phyloP scores from a whole-genome alignment of 2,888 invertebrate species.

The Sturmia bella region DNA sequence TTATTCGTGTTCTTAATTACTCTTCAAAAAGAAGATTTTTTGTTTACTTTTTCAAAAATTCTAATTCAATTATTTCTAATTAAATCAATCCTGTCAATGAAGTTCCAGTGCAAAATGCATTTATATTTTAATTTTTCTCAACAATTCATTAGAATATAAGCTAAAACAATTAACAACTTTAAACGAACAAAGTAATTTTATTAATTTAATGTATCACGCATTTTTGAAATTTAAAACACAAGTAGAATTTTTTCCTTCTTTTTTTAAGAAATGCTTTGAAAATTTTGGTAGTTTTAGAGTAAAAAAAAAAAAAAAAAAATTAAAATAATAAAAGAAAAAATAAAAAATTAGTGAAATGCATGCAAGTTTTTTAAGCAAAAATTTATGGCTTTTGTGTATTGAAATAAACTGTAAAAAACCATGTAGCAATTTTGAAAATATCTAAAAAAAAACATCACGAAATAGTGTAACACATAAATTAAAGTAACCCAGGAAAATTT shows the following conservation, averaged over 20 bases:
- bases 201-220: conserved; percentile 14
- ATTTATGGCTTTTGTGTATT: conserved; percentile 50
- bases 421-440: conserved; percentile 25
- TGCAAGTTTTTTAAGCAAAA: conserved; percentile 27
- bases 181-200: conserved; percentile 5
- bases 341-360: conserved; percentile 39
- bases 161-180: conserved; percentile 5
- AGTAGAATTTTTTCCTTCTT: conserved; percentile 26
- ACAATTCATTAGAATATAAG: conserved; percentile 43
- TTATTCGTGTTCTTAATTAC: background rate
- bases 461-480: background rate
- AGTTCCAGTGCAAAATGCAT: conserved; percentile 7
- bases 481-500: background rate
- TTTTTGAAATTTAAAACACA: conserved; percentile 17
- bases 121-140: conserved; percentile 22
- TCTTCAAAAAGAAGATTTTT: too few relatives aligned
- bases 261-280: conserved; percentile 22
- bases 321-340: conserved; percentile 1
- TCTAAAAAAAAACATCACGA: background rate
- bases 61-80: background rate
- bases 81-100: background rate
- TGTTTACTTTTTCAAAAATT: too few relatives aligned
- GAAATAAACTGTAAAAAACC: background rate
- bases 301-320: conserved; percentile 3
- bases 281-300: conserved; percentile 30